Evolutionary conservation across 2,888 invertebrate species (phyloP).

Genomic region (Gandaritis pyraliata): DNA sequence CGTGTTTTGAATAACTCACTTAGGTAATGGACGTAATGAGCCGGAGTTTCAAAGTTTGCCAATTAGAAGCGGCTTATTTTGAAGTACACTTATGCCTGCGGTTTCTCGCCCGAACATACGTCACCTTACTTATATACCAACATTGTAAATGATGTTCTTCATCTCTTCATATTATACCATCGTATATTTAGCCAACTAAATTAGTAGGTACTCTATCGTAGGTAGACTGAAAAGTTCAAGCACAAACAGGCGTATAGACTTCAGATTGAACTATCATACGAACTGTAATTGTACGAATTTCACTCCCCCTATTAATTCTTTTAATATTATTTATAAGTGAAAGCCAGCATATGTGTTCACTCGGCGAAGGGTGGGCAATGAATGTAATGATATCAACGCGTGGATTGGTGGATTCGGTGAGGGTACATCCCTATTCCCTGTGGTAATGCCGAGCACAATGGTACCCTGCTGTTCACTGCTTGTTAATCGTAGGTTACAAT

Average conservation of each 20-base stretch:
- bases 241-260: neutral
- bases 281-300: slow-evolving; percentile 15
- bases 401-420: slow-evolving; percentile 68
- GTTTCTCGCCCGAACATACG: neutral
- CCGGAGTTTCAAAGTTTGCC: slow-evolving; percentile 33
- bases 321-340: slow-evolving; percentile 78
- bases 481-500: slow-evolving; percentile 63
- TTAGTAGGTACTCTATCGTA: too few species aligned
- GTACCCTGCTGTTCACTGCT: slow-evolving; percentile 64
- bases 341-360: slow-evolving; percentile 76
- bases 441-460: slow-evolving; percentile 43
- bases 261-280: slow-evolving; percentile 3
- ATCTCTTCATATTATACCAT: neutral
- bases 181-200: neutral
- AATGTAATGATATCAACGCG: slow-evolving; percentile 54
- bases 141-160: neutral
- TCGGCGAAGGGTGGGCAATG: slow-evolving; percentile 61
- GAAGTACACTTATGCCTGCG: slow-evolving; percentile 5
- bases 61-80: slow-evolving; percentile 24
- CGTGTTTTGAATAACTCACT: slow-evolving; percentile 57
- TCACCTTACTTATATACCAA: neutral
- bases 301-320: slow-evolving; percentile 66
- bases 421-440: slow-evolving; percentile 70
- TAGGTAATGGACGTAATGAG: slow-evolving; percentile 41
- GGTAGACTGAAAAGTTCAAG: neutral